phyloP scores from a whole-genome alignment of 2,888 invertebrate genomes.

The Thymelicus lineola region DNA sequence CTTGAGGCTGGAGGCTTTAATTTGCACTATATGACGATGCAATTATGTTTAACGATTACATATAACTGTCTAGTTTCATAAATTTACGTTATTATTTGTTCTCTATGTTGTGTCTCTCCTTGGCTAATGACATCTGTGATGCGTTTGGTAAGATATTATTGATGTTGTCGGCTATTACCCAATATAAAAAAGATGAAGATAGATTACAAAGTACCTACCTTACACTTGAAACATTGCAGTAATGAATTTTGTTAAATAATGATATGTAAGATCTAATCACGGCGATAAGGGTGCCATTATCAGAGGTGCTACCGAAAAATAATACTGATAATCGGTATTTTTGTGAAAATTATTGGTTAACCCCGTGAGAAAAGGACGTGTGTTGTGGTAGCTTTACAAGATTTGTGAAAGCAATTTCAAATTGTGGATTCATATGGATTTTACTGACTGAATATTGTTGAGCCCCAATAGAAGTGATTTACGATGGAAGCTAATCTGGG shows the following conservation, averaged over 20 bases:
- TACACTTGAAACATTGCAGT: constrained; percentile 19
- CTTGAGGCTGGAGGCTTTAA: background rate
- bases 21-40: background rate
- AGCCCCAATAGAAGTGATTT: background rate
- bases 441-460: background rate
- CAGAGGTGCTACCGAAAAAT: constrained; percentile 22
- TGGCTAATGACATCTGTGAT: too few species aligned
- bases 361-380: constrained; percentile 33
- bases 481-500: background rate
- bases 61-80: too few species aligned
- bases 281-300: constrained; percentile 26
- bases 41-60: too few species aligned
- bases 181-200: background rate
- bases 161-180: background rate
- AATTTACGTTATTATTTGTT: too few species aligned
- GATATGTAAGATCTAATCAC: constrained; percentile 19
- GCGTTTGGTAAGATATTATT: too few species aligned
- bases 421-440: constrained; percentile 5
- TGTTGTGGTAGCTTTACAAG: background rate
- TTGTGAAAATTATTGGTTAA: constrained; percentile 32
- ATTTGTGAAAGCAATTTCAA: background rate
- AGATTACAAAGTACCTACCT: constrained; percentile 15
- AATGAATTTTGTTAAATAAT: constrained; percentile 24
- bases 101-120: too few species aligned
- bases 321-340: constrained; percentile 34